Conservation (phyloP, 2,797 vertebrate species). For the Sandelia bainsii region DNA sequence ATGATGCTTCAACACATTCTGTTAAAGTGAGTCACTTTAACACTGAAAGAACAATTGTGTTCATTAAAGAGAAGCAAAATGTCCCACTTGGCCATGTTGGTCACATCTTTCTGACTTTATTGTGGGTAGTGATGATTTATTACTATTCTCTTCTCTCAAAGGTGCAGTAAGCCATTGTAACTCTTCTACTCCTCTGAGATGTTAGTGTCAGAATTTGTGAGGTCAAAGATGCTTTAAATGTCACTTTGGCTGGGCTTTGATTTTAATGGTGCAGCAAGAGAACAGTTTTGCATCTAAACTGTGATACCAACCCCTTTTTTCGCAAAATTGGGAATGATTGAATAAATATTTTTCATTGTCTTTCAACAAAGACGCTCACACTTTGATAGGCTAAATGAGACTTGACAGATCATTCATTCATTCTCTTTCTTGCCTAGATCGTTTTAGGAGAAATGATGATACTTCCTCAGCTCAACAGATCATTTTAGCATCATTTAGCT, state of each 20-base stretch:
- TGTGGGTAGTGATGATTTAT: conserved; percentile 30
- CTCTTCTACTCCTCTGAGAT: conserved; percentile 16
- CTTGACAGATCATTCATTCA: neutral
- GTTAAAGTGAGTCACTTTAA: conserved; percentile 58
- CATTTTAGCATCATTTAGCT: neutral
- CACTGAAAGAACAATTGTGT: conserved; percentile 59
- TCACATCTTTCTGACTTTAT: conserved; percentile 50
- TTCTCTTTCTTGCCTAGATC: neutral
- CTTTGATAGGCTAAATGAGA: no score
- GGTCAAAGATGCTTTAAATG: conserved; percentile 25
- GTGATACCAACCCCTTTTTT: neutral
- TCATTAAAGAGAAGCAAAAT: conserved; percentile 55
- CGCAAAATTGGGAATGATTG: neutral
- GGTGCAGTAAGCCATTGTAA: conserved; percentile 36
- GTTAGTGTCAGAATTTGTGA: conserved; percentile 30
- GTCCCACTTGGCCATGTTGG: conserved; percentile 44
- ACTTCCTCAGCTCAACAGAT: neutral
- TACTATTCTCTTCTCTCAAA: conserved; percentile 42
- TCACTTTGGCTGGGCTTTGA: conserved; percentile 30
- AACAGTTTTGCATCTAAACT: neutral
- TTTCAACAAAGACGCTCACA: neutral
- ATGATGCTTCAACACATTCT: conserved; percentile 57
- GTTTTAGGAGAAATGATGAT: conserved; percentile 5
- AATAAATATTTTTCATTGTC: neutral
- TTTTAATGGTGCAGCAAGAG: conserved; percentile 7